phyloP scores from a whole-genome alignment of 2,888 invertebrate species.

The Eristalis pertinax region DNA sequence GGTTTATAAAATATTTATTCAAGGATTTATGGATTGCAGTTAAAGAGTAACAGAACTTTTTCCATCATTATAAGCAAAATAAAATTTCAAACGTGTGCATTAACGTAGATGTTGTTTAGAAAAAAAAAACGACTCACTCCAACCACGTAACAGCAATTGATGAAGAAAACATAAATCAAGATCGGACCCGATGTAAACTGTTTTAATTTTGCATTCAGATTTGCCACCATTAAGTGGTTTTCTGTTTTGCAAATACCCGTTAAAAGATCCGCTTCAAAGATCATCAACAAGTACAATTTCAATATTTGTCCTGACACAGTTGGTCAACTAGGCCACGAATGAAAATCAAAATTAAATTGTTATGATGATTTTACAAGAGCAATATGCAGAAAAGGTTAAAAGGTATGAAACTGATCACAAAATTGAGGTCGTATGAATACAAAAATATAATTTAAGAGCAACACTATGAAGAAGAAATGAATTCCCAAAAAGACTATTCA shows the following conservation, averaged over 20 bases:
- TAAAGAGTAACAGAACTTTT: too few relatives aligned
- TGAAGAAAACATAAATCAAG: slow-evolving; percentile 60
- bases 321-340: neutral
- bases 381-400: neutral
- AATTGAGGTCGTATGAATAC: neutral
- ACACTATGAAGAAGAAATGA: slow-evolving; percentile 1
- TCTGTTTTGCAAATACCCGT: slow-evolving; percentile 34
- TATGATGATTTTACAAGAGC: neutral
- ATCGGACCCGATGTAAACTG: neutral
- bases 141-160: slow-evolving; percentile 43
- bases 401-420: neutral
- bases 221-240: neutral
- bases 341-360: neutral
- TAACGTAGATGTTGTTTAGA: neutral
- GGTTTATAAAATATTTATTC: too few relatives aligned
- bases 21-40: too few relatives aligned
- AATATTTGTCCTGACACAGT: neutral
- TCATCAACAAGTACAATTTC: neutral
- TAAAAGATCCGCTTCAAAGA: slow-evolving; percentile 32
- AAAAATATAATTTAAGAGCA: neutral
- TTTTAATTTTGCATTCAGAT: neutral
- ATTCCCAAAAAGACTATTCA: neutral
- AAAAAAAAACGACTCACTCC: slow-evolving; percentile 49
- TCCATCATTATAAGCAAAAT: too few relatives aligned
- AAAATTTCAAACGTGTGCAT: neutral